Conservation (phyloP, 2,113 vertebrate species). For the Pteropus alecto region DNA sequence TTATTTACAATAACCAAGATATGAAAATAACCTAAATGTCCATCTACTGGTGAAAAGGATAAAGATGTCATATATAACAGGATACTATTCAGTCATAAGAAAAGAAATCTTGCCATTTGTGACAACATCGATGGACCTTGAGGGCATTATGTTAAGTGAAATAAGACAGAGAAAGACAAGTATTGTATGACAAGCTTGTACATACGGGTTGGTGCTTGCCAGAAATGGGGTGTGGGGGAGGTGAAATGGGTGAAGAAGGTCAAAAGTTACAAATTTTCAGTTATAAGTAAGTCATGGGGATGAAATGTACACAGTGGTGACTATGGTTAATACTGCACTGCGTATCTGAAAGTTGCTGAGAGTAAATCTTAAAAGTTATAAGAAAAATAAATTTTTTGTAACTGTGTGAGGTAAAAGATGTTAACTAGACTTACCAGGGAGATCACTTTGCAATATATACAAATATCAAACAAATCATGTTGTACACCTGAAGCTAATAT, state of each 20-base stretch:
- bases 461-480: background rate
- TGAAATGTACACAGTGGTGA: background rate
- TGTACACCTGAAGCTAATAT: too few species aligned
- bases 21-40: background rate
- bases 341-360: background rate
- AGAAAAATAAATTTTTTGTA: background rate
- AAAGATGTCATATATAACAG: background rate
- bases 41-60: background rate
- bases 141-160: background rate
- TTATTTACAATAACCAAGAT: background rate
- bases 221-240: background rate
- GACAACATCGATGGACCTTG: background rate
- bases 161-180: background rate
- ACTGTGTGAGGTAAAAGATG: background rate
- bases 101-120: background rate
- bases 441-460: background rate
- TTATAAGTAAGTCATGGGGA: background rate
- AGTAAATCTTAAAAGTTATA: background rate
- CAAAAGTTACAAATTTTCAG: background rate
- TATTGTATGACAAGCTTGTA: background rate
- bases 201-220: background rate
- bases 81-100: background rate
- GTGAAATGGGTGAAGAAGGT: background rate
- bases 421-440: background rate
- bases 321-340: background rate